Percentiles rank a stretch among this genome's conserved stretches.
Conservation (phyloP, 2,797 vertebrate genomes). For the Salarias fasciatus region DNA sequence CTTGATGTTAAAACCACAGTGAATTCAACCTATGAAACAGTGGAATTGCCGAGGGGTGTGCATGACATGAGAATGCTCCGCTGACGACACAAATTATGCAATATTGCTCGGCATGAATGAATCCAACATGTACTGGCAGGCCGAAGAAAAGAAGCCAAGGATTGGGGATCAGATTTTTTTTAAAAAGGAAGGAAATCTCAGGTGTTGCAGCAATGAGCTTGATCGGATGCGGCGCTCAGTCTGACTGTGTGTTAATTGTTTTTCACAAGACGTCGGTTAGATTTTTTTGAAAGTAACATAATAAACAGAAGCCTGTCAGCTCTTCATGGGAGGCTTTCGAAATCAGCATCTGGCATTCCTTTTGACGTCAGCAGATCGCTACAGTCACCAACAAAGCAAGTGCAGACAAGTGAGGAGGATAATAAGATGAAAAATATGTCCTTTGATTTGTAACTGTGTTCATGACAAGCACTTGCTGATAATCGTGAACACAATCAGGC, state of each 20-base stretch:
- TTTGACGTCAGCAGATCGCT: conserved; percentile 14
- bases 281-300: background rate
- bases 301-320: conserved; percentile 1
- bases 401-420: conserved; percentile 21
- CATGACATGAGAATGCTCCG: background rate
- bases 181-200: too few relatives aligned
- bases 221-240: too few relatives aligned
- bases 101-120: background rate
- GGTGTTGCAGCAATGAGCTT: background rate
- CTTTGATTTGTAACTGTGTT: too few relatives aligned
- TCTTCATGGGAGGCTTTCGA: background rate
- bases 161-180: too few relatives aligned
- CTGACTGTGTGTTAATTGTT: background rate
- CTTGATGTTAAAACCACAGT: conserved; percentile 2
- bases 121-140: conserved; percentile 3
- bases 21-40: too few relatives aligned
- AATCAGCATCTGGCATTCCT: conserved; percentile 4
- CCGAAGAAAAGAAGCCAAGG: too few relatives aligned
- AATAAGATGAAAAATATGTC: conserved; percentile 4
- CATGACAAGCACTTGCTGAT: background rate
- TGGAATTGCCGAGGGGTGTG: background rate
- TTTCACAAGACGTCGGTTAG: background rate
- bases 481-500: conserved; percentile 4
- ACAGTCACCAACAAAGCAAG: conserved; percentile 17
- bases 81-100: background rate